A percentile compares a stretch with the other conserved stretches of the same genome.
Evolutionary conservation across 2,888 invertebrate species (phyloP).

Genomic region (Venusia cambrica): DNA sequence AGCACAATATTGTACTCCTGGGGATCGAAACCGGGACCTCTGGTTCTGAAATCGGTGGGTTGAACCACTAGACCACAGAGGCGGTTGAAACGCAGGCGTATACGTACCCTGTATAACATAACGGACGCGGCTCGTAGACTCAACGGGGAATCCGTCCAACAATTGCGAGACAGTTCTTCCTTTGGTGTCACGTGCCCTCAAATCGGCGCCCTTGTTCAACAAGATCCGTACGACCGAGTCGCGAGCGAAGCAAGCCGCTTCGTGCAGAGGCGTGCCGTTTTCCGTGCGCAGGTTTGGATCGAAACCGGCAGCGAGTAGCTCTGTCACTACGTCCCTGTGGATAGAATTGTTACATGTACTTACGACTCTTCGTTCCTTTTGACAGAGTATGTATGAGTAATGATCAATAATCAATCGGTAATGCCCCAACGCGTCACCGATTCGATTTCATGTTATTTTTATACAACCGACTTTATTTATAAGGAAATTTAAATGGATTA

Average conservation of each 20-base stretch:
- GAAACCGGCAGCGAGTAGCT: conserved; percentile 91
- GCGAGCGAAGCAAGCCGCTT: conserved; percentile 95
- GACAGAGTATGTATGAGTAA: no score
- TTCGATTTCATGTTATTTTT: no score
- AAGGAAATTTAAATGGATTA: no score
- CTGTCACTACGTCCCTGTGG: conserved; percentile 91
- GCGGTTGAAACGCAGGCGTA: not conserved
- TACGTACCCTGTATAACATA: conserved; percentile 90
- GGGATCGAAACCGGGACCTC: no score
- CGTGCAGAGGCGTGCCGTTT: conserved; percentile 95
- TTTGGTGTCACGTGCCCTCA: conserved; percentile 88
- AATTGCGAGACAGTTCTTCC: conserved; percentile 93
- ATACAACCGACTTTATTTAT: no score
- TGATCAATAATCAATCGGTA: no score
- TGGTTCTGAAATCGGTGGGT: no score
- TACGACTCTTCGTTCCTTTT: no score
- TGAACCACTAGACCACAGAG: not conserved
- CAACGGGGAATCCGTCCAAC: conserved; percentile 92
- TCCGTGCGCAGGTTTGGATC: conserved; percentile 93
- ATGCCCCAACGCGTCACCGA: no score
- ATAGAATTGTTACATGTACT: no score
- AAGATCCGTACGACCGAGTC: conserved; percentile 92
- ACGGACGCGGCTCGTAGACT: conserved; percentile 92
- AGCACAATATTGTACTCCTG: no score
- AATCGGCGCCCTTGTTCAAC: conserved; percentile 90